Evolutionary conservation across 1,140 invertebrate species (phyloP).

Genomic region (Monochamus saltuarius): DNA sequence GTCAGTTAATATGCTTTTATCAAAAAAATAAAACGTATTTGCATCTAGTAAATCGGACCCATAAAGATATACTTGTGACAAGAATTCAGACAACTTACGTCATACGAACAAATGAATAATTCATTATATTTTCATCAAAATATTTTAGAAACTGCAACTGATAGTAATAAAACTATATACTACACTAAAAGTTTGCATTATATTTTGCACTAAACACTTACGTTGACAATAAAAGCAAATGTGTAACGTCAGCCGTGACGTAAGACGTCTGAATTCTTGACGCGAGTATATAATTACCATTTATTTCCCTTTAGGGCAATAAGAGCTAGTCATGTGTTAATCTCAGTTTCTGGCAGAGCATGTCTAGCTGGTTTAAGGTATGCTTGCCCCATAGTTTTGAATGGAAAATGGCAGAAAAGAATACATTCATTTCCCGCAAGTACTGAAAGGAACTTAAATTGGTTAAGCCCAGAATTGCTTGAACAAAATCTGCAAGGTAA

Average conservation of each 20-base stretch:
- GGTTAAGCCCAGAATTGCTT: constrained; percentile 88
- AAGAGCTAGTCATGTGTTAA: constrained; percentile 79
- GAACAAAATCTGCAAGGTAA: constrained; percentile 76
- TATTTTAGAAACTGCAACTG: no score
- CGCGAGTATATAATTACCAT: constrained; percentile 7
- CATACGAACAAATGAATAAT: no score
- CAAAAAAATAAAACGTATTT: neutral
- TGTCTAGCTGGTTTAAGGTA: constrained; percentile 77
- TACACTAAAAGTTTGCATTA: no score
- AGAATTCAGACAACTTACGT: no score
- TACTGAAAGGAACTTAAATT: constrained; percentile 73
- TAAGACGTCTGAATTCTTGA: no score
- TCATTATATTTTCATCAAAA: no score
- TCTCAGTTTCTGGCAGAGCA: constrained; percentile 68
- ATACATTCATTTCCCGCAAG: constrained; percentile 75
- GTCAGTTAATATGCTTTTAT: constrained; percentile 48
- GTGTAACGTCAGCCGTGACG: no score
- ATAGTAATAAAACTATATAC: no score
- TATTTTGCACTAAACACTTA: constrained; percentile 12
- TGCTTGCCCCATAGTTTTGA: constrained; percentile 68
- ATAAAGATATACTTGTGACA: no score
- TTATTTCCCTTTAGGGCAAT: constrained; percentile 64
- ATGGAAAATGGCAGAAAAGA: constrained; percentile 66
- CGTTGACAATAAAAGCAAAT: neutral
- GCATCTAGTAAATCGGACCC: no score